Evolutionary conservation across 2,113 vertebrate species (phyloP).

Genomic region (Jacana jacana): DNA sequence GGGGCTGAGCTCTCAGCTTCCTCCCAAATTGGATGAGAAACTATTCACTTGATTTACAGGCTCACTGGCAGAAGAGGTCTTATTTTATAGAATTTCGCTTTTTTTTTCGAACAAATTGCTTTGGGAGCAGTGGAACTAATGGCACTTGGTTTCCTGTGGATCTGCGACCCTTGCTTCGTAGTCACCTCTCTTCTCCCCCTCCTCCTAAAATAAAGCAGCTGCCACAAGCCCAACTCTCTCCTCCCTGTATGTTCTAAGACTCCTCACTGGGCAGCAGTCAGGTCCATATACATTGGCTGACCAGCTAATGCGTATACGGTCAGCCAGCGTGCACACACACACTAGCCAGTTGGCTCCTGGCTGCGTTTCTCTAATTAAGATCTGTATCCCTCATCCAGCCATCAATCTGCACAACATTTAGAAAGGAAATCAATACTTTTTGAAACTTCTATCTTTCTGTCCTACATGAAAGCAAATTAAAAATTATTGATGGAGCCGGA

Average conservation of each 20-base stretch:
- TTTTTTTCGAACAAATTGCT: neutral
- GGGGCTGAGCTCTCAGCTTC: slow-evolving; percentile 8
- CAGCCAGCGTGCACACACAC: neutral
- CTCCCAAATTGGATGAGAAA: neutral
- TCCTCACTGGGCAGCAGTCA: neutral
- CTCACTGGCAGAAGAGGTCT: neutral
- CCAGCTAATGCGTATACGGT: neutral
- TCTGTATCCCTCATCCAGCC: neutral
- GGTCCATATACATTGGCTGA: neutral
- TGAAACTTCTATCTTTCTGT: neutral
- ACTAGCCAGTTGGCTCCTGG: neutral
- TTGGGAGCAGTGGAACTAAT: neutral
- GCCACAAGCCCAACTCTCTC: neutral
- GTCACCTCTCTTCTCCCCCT: neutral
- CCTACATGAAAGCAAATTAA: neutral
- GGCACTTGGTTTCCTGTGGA: neutral
- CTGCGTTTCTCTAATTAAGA: neutral
- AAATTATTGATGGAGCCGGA: neutral
- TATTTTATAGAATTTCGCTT: neutral
- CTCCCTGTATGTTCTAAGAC: neutral
- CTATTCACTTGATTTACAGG: neutral
- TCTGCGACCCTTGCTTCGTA: neutral
- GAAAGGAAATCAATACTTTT: neutral
- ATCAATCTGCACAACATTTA: neutral
- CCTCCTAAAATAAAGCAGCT: neutral